Conservation (phyloP, 2,888 invertebrate species). For the Psylliodes chrysocephalus region DNA sequence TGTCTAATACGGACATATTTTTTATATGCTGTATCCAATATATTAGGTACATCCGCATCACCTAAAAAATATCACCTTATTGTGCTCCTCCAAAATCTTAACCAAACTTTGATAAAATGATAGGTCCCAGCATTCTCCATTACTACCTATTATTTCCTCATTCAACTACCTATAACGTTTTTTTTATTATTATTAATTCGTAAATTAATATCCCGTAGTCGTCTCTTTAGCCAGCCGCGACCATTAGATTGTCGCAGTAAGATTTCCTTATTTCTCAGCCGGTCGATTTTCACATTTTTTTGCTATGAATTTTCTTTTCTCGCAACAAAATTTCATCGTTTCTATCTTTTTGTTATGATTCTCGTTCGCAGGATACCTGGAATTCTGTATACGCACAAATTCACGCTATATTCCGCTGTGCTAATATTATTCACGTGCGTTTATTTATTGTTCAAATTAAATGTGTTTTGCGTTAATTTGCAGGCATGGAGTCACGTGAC, state of each 20-base stretch:
- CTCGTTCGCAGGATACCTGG: slow-evolving; percentile 55
- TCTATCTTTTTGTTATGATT: slow-evolving; percentile 42
- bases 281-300: slow-evolving; percentile 18
- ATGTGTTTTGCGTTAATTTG: slow-evolving; percentile 69
- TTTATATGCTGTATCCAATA: too few species aligned
- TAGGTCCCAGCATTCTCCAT: too few species aligned
- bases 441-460: slow-evolving; percentile 68
- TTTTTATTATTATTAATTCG: too few species aligned
- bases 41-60: too few species aligned
- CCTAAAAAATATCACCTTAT: too few species aligned
- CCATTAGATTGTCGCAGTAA: slow-evolving; percentile 17
- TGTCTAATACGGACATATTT: too few species aligned
- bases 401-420: slow-evolving; percentile 57
- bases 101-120: too few species aligned
- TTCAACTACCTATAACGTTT: too few species aligned
- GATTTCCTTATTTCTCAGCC: slow-evolving; percentile 2
- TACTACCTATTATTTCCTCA: too few species aligned
- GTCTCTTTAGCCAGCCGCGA: neutral
- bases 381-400: slow-evolving; percentile 57
- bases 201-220: neutral
- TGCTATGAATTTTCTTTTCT: slow-evolving; percentile 18
- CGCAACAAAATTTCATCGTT: neutral
- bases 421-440: slow-evolving; percentile 60
- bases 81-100: too few species aligned
- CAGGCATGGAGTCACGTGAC: slow-evolving; percentile 70